These are phyloP conservation scores for Peromyscus californicus DNA, from an alignment of 2,113 vertebrate species.

Conservation along the genomic window DNA sequence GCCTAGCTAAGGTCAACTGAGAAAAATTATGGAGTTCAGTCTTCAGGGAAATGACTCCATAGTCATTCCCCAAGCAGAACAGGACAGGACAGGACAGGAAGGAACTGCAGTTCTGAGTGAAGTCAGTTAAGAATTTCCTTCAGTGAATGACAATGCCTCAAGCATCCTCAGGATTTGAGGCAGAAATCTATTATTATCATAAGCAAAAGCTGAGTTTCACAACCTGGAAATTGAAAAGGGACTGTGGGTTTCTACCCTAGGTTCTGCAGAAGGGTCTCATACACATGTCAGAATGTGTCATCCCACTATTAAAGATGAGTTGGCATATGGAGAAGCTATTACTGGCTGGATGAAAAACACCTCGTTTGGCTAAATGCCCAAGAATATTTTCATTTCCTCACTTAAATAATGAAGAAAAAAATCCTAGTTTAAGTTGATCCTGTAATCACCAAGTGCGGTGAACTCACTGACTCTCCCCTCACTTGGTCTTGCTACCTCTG, in stretches of 20 bases:
- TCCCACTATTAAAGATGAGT: constrained; percentile 36
- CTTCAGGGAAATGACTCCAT: background rate
- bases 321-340: background rate
- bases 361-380: constrained; percentile 8
- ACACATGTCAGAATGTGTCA: background rate
- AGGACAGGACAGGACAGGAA: background rate
- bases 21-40: background rate
- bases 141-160: background rate
- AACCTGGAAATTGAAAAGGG: background rate
- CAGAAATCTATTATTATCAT: constrained; percentile 5
- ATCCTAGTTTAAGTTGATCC: background rate
- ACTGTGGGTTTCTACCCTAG: background rate
- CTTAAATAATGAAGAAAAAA: background rate
- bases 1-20: background rate
- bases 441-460: background rate
- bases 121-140: background rate
- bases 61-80: background rate
- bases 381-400: background rate
- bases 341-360: constrained; percentile 14
- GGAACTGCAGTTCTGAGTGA: background rate
- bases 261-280: background rate
- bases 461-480: background rate
- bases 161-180: background rate
- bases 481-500: background rate
- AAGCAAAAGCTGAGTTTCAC: background rate